Conservation (phyloP, 2,113 vertebrate genomes). For the Hypomesus transpacificus region DNA sequence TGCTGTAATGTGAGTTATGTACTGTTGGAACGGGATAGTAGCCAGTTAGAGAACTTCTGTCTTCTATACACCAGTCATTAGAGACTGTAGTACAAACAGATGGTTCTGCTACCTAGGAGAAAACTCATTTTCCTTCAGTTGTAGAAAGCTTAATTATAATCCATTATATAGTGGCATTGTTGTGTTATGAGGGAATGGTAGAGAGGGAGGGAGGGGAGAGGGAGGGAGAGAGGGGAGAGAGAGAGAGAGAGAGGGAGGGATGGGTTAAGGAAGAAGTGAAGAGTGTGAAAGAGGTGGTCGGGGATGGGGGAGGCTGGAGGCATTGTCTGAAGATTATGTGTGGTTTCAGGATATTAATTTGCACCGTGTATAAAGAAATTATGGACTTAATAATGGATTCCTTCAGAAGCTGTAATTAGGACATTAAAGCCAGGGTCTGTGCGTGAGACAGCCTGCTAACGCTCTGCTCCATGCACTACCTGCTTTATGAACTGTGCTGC, state of each 20-base stretch:
- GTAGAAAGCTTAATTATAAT: constrained; percentile 53
- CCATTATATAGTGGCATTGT: constrained; percentile 30
- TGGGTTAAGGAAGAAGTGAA: background rate
- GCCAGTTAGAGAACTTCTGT: constrained; percentile 33
- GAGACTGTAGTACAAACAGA: constrained; percentile 45
- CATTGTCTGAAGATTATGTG: constrained; percentile 52
- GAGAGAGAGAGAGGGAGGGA: background rate
- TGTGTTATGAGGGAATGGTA: constrained; percentile 28
- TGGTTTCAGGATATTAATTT: constrained; percentile 69
- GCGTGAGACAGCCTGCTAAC: constrained; percentile 30
- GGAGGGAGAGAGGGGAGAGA: background rate
- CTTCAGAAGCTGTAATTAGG: constrained; percentile 68
- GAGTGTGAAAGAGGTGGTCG: constrained; percentile 33
- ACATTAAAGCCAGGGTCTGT: constrained; percentile 62
- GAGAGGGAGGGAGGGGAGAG: background rate
- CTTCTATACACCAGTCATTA: constrained; percentile 53
- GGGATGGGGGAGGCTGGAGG: constrained; percentile 16
- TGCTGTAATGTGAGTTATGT: constrained; percentile 24
- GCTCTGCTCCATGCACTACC: constrained; percentile 46
- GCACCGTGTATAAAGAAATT: constrained; percentile 56
- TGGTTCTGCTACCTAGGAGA: constrained; percentile 46
- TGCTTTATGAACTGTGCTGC: constrained; percentile 63
- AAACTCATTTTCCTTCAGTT: constrained; percentile 32
- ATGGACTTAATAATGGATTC: constrained; percentile 66
- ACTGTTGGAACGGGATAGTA: constrained; percentile 34